Conservation (phyloP, 2,888 invertebrate species). For the Ernsta delagoae region DNA sequence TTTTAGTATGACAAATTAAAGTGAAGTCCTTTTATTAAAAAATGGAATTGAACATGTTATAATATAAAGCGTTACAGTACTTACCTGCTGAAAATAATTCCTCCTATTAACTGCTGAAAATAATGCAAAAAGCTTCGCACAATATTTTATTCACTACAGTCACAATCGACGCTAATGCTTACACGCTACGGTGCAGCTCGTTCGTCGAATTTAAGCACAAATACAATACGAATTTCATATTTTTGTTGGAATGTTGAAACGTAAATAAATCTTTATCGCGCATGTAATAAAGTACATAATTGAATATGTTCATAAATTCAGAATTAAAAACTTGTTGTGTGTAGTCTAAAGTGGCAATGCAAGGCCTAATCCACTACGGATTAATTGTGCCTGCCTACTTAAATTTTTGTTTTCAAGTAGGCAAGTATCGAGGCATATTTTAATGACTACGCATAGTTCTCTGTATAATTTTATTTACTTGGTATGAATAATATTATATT, state of each 20-base stretch:
- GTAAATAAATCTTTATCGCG: background rate
- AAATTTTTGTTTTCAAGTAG: slow-evolving; percentile 1
- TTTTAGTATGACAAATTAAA: too few relatives aligned
- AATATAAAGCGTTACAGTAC: too few relatives aligned
- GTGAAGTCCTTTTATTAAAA: too few relatives aligned
- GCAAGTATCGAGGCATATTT: too few relatives aligned
- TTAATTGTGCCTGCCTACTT: background rate
- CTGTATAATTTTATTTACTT: too few relatives aligned
- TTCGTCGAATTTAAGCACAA: slow-evolving; percentile 19
- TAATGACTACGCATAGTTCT: too few relatives aligned
- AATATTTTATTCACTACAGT: slow-evolving; percentile 26
- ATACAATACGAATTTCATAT: slow-evolving; percentile 10
- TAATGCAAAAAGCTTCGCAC: slow-evolving; percentile 1
- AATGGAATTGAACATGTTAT: too few relatives aligned
- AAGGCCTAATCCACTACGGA: slow-evolving; percentile 10
- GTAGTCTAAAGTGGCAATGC: background rate
- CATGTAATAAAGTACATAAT: background rate
- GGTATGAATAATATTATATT: too few relatives aligned
- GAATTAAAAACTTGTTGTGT: slow-evolving; percentile 2
- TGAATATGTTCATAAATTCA: background rate
- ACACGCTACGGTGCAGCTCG: slow-evolving; percentile 15
- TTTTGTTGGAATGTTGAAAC: background rate
- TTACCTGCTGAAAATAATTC: background rate
- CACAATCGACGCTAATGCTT: slow-evolving; percentile 22
- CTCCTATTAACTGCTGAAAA: background rate